These are phyloP conservation scores for Drosophila insularis DNA, from an alignment of 1,140 invertebrate species.

Conservation along the genomic window DNA sequence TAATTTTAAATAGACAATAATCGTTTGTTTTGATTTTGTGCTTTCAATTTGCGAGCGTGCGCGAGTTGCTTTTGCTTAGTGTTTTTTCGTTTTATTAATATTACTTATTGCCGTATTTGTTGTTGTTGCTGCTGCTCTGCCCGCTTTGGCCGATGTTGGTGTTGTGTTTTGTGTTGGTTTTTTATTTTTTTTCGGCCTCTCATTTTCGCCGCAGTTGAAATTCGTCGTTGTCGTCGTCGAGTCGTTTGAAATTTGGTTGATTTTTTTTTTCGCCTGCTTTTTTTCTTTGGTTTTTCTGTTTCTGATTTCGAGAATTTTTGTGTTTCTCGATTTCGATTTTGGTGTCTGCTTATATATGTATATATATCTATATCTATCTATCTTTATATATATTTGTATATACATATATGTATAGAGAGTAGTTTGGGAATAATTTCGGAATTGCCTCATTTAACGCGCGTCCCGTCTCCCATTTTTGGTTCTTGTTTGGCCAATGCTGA, in stretches of 20 bases:
- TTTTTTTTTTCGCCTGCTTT: constrained; percentile 60
- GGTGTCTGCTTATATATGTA: constrained; percentile 24
- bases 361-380: constrained; percentile 46
- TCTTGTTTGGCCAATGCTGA: constrained; percentile 54
- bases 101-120: constrained; percentile 55
- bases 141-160: constrained; percentile 15
- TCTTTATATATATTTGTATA: constrained; percentile 8
- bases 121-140: constrained; percentile 29
- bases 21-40: constrained; percentile 78
- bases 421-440: constrained; percentile 40
- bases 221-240: constrained; percentile 61
- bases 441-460: constrained; percentile 26
- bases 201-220: constrained; percentile 77
- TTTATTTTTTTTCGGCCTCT: constrained; percentile 46
- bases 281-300: constrained; percentile 20
- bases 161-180: background rate
- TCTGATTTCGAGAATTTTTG: constrained; percentile 54
- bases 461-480: constrained; percentile 2
- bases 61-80: constrained; percentile 67
- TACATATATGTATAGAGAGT: constrained; percentile 31
- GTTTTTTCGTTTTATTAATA: constrained; percentile 47
- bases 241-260: constrained; percentile 49
- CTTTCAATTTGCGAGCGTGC: constrained; percentile 75
- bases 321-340: constrained; percentile 45
- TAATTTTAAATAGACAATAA: constrained; percentile 81